Percentiles rank a stretch among this genome's conserved stretches.
Conservation (phyloP, 2,797 vertebrate species). For the Lagocephalus sceleratus region DNA sequence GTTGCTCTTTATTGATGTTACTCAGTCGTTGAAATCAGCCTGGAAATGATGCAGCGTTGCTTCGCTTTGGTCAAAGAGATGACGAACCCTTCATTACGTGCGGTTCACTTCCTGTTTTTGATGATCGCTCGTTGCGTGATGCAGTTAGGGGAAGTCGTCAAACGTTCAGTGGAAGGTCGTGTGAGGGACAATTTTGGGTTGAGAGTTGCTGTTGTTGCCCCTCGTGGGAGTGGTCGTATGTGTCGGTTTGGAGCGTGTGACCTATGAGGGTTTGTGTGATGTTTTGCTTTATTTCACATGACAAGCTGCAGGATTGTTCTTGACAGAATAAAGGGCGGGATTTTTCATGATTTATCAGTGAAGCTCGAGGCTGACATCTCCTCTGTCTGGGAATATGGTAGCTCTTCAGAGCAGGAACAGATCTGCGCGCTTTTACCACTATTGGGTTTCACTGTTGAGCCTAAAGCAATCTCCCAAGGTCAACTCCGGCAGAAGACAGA, state of each 20-base stretch:
- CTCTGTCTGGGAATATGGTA: conserved; percentile 1
- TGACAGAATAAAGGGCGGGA: too few species aligned
- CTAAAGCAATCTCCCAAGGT: conserved; percentile 70
- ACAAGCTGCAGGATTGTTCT: too few species aligned
- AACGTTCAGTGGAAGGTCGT: too few species aligned
- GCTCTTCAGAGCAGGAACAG: conserved; percentile 2
- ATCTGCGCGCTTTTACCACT: conserved; percentile 34
- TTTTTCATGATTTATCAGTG: too few species aligned
- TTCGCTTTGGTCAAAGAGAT: conserved; percentile 47
- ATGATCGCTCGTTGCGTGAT: conserved; percentile 32
- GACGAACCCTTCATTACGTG: conserved; percentile 65
- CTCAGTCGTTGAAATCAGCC: conserved; percentile 41
- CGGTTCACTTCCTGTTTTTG: conserved; percentile 62
- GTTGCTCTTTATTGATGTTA: conserved; percentile 48
- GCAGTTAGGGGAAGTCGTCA: conserved; percentile 12
- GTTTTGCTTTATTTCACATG: too few species aligned
- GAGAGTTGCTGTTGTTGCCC: too few species aligned
- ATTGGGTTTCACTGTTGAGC: conserved; percentile 45
- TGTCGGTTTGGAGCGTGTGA: too few species aligned
- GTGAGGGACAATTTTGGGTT: too few species aligned
- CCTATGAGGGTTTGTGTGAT: too few species aligned
- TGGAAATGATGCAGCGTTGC: conserved; percentile 56
- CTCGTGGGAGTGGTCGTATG: too few species aligned
- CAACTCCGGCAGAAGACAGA: conserved; percentile 71
- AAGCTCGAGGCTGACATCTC: too few species aligned